These are phyloP conservation scores for Eupsilia transversa DNA, from an alignment of 2,888 invertebrate genomes.

Conservation along the genomic window DNA sequence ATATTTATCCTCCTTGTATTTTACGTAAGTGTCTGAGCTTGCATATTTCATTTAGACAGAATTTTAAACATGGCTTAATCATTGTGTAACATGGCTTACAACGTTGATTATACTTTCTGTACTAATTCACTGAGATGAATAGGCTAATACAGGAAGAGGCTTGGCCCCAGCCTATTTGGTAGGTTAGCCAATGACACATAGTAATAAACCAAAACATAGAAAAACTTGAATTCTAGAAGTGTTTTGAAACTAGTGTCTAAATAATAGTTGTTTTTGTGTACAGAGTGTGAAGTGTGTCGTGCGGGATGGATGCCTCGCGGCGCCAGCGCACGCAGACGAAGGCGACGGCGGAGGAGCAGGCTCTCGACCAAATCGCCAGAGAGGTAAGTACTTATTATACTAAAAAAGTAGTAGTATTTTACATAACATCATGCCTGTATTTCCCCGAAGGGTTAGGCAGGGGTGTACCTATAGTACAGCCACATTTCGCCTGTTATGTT, in stretches of 20 bases:
- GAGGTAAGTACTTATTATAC: conserved; percentile 92
- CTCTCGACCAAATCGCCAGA: conserved; percentile 98
- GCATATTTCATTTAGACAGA: not conserved
- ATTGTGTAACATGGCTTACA: not conserved
- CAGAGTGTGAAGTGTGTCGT: conserved; percentile 75
- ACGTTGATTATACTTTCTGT: not conserved
- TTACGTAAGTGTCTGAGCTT: not conserved
- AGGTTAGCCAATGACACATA: not conserved
- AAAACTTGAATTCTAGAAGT: not conserved
- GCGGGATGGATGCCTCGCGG: conserved; percentile 90
- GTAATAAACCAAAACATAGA: not conserved
- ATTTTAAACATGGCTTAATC: not conserved
- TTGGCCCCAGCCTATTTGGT: not conserved
- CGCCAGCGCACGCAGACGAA: conserved; percentile 95
- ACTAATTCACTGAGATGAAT: not conserved
- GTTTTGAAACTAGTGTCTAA: not conserved
- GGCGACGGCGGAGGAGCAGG: conserved; percentile 99
- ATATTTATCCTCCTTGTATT: conserved; percentile 28
- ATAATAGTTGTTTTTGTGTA: conserved; percentile 35
- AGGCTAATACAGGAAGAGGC: not conserved
- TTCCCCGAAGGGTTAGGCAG: no score
- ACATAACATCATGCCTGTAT: no score
- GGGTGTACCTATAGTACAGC: no score
- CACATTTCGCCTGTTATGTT: no score
- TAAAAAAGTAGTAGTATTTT: not conserved